Evolutionary conservation across 2,113 vertebrate genomes (phyloP).

Genomic region (Cyprinodon tularosa): DNA sequence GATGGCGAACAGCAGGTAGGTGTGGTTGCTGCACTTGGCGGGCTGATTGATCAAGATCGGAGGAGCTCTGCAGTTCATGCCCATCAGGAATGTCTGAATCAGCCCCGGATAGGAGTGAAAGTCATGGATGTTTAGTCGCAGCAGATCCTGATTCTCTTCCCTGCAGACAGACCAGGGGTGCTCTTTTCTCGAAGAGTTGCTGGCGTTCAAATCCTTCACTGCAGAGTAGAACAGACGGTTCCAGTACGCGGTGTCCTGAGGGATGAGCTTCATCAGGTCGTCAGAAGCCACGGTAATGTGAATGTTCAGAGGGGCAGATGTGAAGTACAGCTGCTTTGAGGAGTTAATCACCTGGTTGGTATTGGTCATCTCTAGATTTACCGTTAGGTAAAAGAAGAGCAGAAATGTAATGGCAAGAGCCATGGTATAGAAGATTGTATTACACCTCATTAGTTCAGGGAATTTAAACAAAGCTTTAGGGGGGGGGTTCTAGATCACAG

Average conservation of each 20-base stretch:
- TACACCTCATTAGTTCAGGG: conserved; percentile 35
- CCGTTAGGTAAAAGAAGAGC: conserved; percentile 54
- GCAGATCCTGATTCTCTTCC: conserved; percentile 45
- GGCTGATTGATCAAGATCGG: conserved; percentile 76
- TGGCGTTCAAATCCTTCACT: conserved; percentile 22
- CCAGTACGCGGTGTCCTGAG: conserved; percentile 73
- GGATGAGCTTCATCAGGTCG: conserved; percentile 43
- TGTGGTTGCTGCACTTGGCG: conserved; percentile 60
- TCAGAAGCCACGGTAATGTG: conserved; percentile 37
- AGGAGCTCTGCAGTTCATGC: conserved; percentile 74
- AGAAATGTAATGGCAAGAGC: conserved; percentile 37
- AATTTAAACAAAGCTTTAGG: neutral
- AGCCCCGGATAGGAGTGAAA: conserved; percentile 60
- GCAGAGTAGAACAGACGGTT: conserved; percentile 67
- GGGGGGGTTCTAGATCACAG: conserved; percentile 3
- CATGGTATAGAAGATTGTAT: conserved; percentile 31
- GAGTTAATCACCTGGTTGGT: neutral
- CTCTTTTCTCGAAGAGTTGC: neutral
- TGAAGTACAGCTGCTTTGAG: neutral
- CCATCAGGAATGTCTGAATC: conserved; percentile 70
- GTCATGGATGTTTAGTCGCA: conserved; percentile 73
- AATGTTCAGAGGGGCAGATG: rapidly evolving
- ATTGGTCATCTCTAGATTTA: conserved; percentile 14
- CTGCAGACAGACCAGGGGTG: conserved; percentile 46
- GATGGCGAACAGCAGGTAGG: conserved; percentile 77